Percentiles rank a stretch among this genome's conserved stretches.
Evolutionary conservation across 2,888 invertebrate genomes (phyloP).

Genomic region (Acanthosepion lycidas): DNA sequence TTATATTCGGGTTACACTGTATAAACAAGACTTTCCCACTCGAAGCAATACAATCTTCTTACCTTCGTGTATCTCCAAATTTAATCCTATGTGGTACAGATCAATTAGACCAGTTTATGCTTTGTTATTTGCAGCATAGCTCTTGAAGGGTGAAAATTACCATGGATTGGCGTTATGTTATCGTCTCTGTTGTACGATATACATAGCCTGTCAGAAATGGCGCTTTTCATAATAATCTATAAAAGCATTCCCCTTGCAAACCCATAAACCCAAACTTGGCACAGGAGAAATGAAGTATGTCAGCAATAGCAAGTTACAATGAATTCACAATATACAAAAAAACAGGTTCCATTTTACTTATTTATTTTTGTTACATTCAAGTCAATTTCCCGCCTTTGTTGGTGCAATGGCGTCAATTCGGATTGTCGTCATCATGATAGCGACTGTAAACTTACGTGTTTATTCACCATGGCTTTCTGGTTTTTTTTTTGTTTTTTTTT

Average conservation of each 20-base stretch:
- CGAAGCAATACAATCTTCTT: too few relatives aligned
- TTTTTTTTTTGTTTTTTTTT: neutral
- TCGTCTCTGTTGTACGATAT: too few relatives aligned
- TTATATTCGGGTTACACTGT: too few relatives aligned
- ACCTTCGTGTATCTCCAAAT: too few relatives aligned
- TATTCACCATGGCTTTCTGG: neutral
- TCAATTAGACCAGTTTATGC: too few relatives aligned
- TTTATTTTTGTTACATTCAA: neutral
- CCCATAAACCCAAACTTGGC: neutral
- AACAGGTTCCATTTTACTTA: neutral
- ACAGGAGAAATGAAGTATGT: neutral
- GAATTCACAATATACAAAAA: neutral
- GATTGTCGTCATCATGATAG: neutral
- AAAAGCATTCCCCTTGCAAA: neutral
- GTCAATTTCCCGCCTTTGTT: neutral
- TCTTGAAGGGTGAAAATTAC: too few relatives aligned
- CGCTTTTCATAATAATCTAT: too few relatives aligned
- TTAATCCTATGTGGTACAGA: too few relatives aligned
- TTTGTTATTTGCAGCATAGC: too few relatives aligned
- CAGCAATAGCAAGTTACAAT: neutral
- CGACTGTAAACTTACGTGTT: neutral
- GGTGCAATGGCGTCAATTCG: neutral
- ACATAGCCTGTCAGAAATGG: too few relatives aligned
- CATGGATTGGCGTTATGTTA: too few relatives aligned
- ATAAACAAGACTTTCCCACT: too few relatives aligned